A percentile compares a stretch with the other conserved stretches of the same genome.
These are phyloP conservation scores for Pseudochromis fuscus DNA, from an alignment of 2,797 vertebrate species.

Conservation along the genomic window DNA sequence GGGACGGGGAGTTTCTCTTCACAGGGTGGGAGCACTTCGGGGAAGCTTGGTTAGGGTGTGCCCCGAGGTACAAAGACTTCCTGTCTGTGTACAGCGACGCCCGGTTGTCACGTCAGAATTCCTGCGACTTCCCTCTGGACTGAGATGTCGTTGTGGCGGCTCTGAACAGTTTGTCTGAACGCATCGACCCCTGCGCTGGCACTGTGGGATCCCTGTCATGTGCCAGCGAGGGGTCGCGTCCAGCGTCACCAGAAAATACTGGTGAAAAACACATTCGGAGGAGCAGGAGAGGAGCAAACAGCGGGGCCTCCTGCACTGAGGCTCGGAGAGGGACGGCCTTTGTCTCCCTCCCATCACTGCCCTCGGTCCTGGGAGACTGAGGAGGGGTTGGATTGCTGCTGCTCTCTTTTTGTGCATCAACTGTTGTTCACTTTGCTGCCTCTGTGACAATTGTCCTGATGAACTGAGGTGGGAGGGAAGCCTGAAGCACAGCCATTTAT, in stretches of 20 bases:
- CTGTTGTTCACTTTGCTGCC: constrained; percentile 66
- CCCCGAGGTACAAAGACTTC: constrained; percentile 88
- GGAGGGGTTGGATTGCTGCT: constrained; percentile 59
- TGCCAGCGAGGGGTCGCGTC: constrained; percentile 52
- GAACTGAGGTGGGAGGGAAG: constrained; percentile 50
- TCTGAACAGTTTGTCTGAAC: no score
- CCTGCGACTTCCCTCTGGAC: constrained; percentile 86
- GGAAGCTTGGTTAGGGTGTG: constrained; percentile 90
- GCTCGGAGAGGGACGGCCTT: constrained; percentile 57
- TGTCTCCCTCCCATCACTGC: constrained; percentile 60
- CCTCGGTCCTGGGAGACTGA: constrained; percentile 53
- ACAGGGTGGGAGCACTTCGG: constrained; percentile 89
- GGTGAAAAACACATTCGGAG: constrained; percentile 55
- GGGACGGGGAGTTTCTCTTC: constrained; percentile 88
- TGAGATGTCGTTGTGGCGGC: no score
- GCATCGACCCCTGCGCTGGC: constrained; percentile 21
- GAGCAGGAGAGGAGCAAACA: constrained; percentile 52
- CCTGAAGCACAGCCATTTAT: constrained; percentile 23
- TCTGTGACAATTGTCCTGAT: constrained; percentile 58
- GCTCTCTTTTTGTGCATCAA: constrained; percentile 64
- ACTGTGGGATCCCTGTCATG: constrained; percentile 50
- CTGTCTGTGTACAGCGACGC: constrained; percentile 81
- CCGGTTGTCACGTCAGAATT: constrained; percentile 77
- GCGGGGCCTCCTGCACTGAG: constrained; percentile 59
- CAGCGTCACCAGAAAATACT: constrained; percentile 48